Evolutionary conservation across 2,888 invertebrate genomes (phyloP).

Genomic region (Scaptomyza tumidula): DNA sequence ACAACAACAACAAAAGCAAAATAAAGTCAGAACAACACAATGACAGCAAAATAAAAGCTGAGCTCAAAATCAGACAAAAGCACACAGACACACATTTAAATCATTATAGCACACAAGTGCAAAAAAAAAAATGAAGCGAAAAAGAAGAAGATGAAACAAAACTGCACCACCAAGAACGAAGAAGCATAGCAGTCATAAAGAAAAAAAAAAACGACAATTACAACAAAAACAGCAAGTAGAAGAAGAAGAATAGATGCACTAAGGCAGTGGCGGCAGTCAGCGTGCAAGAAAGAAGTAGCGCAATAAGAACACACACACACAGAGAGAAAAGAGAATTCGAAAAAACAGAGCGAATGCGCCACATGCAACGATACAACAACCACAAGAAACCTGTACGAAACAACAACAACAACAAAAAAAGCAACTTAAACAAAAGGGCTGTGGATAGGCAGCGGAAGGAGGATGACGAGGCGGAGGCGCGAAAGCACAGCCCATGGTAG

Average conservation of each 20-base stretch:
- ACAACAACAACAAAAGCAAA: conserved; percentile 2
- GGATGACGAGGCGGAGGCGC: conserved; percentile 1
- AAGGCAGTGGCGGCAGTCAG: conserved; percentile 17
- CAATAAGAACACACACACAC: conserved; percentile 60
- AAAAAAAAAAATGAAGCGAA: conserved; percentile 6
- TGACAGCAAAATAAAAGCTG: conserved; percentile 61
- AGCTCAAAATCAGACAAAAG: conserved; percentile 70
- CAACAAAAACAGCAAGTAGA: conserved; percentile 30
- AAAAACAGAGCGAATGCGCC: conserved; percentile 64
- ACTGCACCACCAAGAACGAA: conserved; percentile 16
- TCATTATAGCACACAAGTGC: conserved; percentile 58
- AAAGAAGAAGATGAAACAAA: conserved; percentile 9
- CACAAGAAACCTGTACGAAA: conserved; percentile 53
- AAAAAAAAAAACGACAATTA: conserved; percentile 40
- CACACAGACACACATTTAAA: conserved; percentile 49
- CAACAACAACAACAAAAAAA: conserved; percentile 48
- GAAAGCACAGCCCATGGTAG: conserved; percentile 25
- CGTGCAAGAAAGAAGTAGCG: conserved; percentile 52
- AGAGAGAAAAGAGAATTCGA: conserved; percentile 33
- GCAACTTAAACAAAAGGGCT: conserved; percentile 55
- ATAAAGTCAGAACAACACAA: conserved; percentile 23
- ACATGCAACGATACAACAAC: conserved; percentile 65
- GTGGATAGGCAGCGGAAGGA: conserved; percentile 27
- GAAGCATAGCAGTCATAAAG: conserved; percentile 42
- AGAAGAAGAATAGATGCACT: conserved; percentile 27